Base-by-base conservation (phyloP, 2,797 vertebrate genomes). In the Sphenopsis melanotis region DNA sequence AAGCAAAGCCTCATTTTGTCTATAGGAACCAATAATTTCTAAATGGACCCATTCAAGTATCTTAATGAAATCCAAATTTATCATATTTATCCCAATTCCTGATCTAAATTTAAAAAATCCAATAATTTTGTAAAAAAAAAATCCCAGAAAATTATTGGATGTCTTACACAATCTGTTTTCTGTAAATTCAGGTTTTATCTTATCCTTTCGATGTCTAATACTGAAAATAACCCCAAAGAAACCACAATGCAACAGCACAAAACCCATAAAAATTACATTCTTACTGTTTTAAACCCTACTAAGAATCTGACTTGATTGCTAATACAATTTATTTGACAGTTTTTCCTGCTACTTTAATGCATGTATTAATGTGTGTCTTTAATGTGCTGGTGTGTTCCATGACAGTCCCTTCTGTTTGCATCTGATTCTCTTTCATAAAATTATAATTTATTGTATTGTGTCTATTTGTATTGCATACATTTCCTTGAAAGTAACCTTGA, bases 401-500 rank as follows among this genome's bases (percentile, higher is more conserved):
- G 19, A 52, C 7, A 65, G 26, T 47, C 18, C 8, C 30, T 63
- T 90, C 27, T 39, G 36, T 46, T 80, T 83, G 53, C 19, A 64
- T 8, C 16, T 76, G 17, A 34, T 81, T 83, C 6, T 75, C 15
- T 39, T 86, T 75, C 14, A 23, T 46, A 52, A 71, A 84, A 61
- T 76, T 52, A 52, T 65, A 87, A 68, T 47, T 10, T 22, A 36
- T 68, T 30, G 11, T n/a, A 55, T 65, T 72, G n/a, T n/a, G 5
- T 12, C 15, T 64, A 32, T 49, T 63, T 75, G 30, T 49, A 49
- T 10, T 63, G 16, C 47, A 55, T 50, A 13, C 3, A 81, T 86
- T 79, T 87, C 56, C 37, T 78, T 91, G 39, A 86, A 83, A 75
- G 42, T 81, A 78, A 89, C 56, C n/a, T 64, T 68, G 41, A 80